Evolutionary conservation across 2,797 vertebrate species (phyloP), one percentile per base, ranked within the genome.

Genomic region (Neopelma chrysocephalum): DNA sequence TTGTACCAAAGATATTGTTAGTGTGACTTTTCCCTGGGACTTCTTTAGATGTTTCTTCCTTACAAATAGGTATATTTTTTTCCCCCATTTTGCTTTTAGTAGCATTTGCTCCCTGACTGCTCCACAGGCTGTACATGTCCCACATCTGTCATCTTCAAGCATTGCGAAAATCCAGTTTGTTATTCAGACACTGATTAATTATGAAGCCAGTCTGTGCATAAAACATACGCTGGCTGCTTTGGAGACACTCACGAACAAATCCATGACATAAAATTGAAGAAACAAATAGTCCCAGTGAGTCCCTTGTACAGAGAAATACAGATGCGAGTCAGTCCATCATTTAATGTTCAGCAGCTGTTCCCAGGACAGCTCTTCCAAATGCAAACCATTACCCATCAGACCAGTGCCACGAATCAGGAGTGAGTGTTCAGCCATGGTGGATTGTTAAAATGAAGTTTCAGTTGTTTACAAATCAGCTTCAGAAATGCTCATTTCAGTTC

Each of bases 81-180:
- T 0, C 8, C 6, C 22, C 12, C 6, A 1, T 61, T 82, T 72
- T 42, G 14, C 38, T 53, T 23, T 13, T 31, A 68, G 36, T 60
- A 18, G 48, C 14, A 0, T 81, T 80, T 1, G 0, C 38, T 89
- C 86, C 19, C 38, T 50, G 32, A 0, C 0, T 57, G 73, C 58
- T 56, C 29, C 38, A 36, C 87, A n/a, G 77, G 65, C 80, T 15
- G 0, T 56, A 2, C 16, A 6, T 36, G 42, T 50, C 58, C 61
- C 36, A 51, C 80, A 76, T 80, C 88, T 81, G 83, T 78, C 70
- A 50, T 60, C 69, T 45, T 48, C 10, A 29, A 50, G 56, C 56
- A 10, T 34, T 92, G 76, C 2, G 0, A 83, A 86, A 85, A 77
- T 69, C 50, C 40, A 5, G 27, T 64, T 91, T 87, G 42, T 70